phyloP scores from a whole-genome alignment of 2,113 vertebrate species.

The Miniopterus natalensis region DNA sequence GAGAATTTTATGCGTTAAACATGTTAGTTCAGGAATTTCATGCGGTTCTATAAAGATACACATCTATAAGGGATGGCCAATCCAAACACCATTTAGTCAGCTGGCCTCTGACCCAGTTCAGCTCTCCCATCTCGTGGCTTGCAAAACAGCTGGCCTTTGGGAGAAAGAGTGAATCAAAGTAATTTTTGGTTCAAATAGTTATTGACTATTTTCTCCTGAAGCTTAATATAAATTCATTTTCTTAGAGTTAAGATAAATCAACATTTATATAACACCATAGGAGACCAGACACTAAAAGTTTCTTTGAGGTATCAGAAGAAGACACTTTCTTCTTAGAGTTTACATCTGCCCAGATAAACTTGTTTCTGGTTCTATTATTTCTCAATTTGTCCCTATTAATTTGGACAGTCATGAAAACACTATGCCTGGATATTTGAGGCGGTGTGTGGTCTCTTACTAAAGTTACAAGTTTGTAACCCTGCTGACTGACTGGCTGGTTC shows the following conservation, averaged over 20 bases:
- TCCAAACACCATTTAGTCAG: constrained; percentile 37
- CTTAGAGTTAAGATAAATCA: background rate
- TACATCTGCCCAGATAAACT: constrained; percentile 30
- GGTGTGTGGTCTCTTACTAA: constrained; percentile 40
- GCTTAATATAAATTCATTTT: background rate
- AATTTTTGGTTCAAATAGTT: background rate
- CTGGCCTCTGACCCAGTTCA: background rate
- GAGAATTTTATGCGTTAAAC: constrained; percentile 8
- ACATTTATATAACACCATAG: background rate
- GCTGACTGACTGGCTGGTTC: constrained; percentile 67
- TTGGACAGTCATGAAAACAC: background rate
- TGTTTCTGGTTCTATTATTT: constrained; percentile 36
- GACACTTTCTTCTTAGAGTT: constrained; percentile 43
- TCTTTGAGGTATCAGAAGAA: constrained; percentile 64
- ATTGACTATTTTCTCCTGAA: background rate
- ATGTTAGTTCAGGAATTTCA: constrained; percentile 66
- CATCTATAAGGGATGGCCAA: background rate
- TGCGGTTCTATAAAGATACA: constrained; percentile 49
- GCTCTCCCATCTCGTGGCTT: background rate
- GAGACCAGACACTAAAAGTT: constrained; percentile 58
- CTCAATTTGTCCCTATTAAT: constrained; percentile 27
- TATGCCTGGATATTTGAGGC: constrained; percentile 19
- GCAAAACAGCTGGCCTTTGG: background rate
- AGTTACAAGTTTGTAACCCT: constrained; percentile 53
- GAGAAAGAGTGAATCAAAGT: constrained; percentile 5